Evolutionary conservation across 2,888 invertebrate species (phyloP).

Genomic region (Andrena haemorrhoa): DNA sequence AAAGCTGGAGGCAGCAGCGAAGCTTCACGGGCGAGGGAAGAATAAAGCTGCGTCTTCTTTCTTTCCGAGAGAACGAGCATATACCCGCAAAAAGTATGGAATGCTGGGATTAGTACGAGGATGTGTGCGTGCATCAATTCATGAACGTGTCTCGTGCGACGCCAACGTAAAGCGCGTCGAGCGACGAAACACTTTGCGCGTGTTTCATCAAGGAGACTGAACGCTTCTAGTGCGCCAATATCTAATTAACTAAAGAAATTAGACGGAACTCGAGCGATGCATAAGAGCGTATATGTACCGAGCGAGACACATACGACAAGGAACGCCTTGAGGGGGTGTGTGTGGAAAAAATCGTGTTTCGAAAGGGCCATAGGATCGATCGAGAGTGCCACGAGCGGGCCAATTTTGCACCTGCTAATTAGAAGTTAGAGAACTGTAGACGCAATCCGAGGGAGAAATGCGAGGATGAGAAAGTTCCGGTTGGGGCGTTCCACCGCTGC

Average conservation of each 20-base stretch:
- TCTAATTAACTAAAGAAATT: conserved; percentile 63
- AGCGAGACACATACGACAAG: conserved; percentile 14
- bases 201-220: conserved; percentile 74
- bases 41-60: conserved; percentile 39
- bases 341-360: conserved; percentile 10
- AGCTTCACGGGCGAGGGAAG: no score
- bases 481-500: not conserved
- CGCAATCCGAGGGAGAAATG: not conserved
- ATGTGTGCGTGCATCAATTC: conserved; percentile 28
- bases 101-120: not conserved
- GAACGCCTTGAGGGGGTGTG: not conserved
- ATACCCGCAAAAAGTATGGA: not conserved
- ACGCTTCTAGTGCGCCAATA: conserved; percentile 72
- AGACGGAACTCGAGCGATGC: conserved; percentile 35
- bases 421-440: conserved; percentile 45
- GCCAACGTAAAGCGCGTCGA: conserved; percentile 15
- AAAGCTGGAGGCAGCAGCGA: not conserved
- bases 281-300: conserved; percentile 8
- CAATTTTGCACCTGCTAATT: conserved; percentile 70
- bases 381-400: conserved; percentile 61
- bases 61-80: not conserved
- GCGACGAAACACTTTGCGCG: conserved; percentile 21
- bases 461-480: conserved; percentile 32
- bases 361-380: not conserved
- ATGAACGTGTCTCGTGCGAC: conserved; percentile 41